Evolutionary conservation across 2,888 invertebrate species (phyloP).

Genomic region (Cephonodes hylas): DNA sequence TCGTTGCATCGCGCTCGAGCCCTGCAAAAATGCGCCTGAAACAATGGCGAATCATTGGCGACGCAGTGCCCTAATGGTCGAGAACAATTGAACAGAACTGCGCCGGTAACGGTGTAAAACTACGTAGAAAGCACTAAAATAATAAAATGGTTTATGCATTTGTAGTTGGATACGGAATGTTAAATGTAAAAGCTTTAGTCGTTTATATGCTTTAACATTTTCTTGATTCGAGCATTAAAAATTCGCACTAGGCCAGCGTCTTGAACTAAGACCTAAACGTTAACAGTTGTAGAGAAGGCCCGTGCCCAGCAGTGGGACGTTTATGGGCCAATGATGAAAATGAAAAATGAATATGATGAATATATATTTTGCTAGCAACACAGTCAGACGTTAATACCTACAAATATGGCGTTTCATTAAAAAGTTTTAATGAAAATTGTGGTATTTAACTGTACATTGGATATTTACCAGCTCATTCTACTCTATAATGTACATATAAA

Average conservation of each 20-base stretch:
- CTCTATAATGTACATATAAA: neutral
- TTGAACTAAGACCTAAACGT: too few species aligned
- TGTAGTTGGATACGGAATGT: neutral
- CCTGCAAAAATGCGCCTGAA: neutral
- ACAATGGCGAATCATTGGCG: neutral
- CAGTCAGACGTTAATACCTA: neutral
- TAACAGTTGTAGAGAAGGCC: too few species aligned
- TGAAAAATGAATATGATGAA: too few species aligned
- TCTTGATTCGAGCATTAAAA: neutral
- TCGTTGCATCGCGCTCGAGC: conserved; percentile 14
- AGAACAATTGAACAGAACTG: neutral
- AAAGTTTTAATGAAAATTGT: neutral
- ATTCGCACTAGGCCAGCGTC: too few species aligned
- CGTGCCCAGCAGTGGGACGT: too few species aligned
- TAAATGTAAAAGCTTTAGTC: neutral
- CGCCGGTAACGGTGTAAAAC: neutral
- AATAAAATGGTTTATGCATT: neutral
- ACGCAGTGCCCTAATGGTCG: neutral
- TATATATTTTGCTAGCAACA: too few species aligned
- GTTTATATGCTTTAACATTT: neutral
- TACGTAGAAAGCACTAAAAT: neutral
- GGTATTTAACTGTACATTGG: neutral
- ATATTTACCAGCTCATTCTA: neutral
- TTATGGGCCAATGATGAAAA: too few species aligned
- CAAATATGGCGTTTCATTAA: neutral